Conservation (phyloP, 2,113 vertebrate species). For the Ceuthmochares aereus region DNA sequence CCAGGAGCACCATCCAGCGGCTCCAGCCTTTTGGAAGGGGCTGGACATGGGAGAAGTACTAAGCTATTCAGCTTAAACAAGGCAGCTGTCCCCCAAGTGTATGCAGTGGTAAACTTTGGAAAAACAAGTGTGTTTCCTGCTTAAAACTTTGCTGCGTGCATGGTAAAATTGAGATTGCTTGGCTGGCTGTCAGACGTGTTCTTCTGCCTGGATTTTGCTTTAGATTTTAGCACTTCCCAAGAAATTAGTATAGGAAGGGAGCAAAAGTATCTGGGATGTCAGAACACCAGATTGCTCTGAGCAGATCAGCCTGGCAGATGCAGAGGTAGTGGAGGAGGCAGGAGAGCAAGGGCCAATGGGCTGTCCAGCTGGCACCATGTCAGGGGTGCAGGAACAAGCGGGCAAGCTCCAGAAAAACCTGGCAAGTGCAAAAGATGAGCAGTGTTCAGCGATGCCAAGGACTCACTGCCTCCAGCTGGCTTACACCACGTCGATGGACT, state of each 20-base stretch:
- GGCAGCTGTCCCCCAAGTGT: not conserved
- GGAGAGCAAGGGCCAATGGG: accelerated
- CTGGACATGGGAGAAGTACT: not conserved
- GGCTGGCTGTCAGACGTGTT: not conserved
- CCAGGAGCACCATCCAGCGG: not conserved
- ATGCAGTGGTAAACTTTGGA: not conserved
- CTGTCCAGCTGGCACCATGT: not conserved
- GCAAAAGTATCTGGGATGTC: not conserved
- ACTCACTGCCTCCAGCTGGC: not conserved
- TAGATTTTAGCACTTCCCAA: not conserved
- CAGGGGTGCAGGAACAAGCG: not conserved
- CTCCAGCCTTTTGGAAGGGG: not conserved
- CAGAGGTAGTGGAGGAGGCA: not conserved
- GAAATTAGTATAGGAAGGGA: not conserved
- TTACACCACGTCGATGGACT: accelerated
- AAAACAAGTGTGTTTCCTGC: not conserved
- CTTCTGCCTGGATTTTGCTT: not conserved
- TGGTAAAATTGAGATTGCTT: not conserved
- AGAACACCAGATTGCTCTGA: not conserved
- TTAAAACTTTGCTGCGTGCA: not conserved
- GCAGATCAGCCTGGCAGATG: not conserved
- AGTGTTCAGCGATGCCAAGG: not conserved
- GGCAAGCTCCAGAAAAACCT: not conserved
- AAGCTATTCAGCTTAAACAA: not conserved
- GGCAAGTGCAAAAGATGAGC: not conserved